Percentiles rank a stretch among this genome's conserved stretches.
Evolutionary conservation across 2,797 vertebrate species (phyloP).

Genomic region (Lacerta viridis): DNA sequence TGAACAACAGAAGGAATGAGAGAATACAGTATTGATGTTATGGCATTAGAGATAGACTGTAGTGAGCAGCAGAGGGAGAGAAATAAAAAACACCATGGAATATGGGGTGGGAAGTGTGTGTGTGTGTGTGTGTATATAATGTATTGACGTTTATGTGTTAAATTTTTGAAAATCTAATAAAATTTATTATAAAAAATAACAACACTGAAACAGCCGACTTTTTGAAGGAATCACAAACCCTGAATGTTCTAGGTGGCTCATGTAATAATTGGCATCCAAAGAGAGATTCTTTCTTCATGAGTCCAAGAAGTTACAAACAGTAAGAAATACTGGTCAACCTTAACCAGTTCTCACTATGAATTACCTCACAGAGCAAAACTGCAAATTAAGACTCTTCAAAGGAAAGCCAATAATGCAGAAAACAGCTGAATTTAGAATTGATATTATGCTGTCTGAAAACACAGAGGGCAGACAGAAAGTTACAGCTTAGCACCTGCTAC

Average conservation of each 20-base stretch:
- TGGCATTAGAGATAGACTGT: too few species aligned
- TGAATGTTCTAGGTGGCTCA: too few species aligned
- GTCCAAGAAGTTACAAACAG: constrained; percentile 18
- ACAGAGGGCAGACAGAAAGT: constrained; percentile 77
- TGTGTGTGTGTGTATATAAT: too few species aligned
- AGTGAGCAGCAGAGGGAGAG: too few species aligned
- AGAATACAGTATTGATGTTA: too few species aligned
- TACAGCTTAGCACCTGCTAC: constrained; percentile 86
- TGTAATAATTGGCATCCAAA: not conserved
- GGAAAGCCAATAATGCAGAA: constrained; percentile 66
- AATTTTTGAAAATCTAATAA: too few species aligned
- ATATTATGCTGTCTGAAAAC: constrained; percentile 65
- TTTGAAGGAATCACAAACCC: not conserved
- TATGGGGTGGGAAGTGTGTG: too few species aligned
- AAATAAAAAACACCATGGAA: too few species aligned
- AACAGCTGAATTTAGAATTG: constrained; percentile 79
- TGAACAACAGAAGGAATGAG: too few species aligned
- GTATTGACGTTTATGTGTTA: too few species aligned
- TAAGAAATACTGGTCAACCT: constrained; percentile 72
- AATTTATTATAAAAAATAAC: too few species aligned
- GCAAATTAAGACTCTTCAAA: constrained; percentile 59
- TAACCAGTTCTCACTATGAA: constrained; percentile 57
- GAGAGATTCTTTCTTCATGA: not conserved
- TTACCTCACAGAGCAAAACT: constrained; percentile 80
- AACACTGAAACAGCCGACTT: not conserved